Base-by-base conservation (phyloP, 2,797 vertebrate species). In the Thaleichthys pacificus region DNA sequence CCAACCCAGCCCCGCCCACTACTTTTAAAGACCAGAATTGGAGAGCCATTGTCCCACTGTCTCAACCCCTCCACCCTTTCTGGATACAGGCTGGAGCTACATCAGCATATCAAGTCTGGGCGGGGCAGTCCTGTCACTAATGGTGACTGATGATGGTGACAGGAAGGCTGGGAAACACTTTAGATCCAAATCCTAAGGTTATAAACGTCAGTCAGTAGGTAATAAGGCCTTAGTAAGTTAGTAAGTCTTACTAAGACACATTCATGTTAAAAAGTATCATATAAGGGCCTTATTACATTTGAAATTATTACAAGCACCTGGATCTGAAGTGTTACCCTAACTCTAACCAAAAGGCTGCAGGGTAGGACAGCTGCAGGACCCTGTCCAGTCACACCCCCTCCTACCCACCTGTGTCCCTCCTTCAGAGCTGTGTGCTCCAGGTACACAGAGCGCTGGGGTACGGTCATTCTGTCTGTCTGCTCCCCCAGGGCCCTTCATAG, bases 401-500 rank as follows among this genome's bases (percentile, higher is more conserved):
- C 12, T 14, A 11, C 42, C 42, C 42, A 47, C 42, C 42, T 14
- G 11, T 47, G 11, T 14, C 42, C 11, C 42, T 47, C 32, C 32
- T 35, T 6, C 32, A 35, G 32, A 35, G 7, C 32, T 35, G 32
- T 35, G 32, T 35, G 32, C 32, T 35, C 6, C 32, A 35, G 32
- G 7, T 35, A 35, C 32, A 6, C 32, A 35, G 32, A 35, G 32
- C 1, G 5, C 32, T 35, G 8, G 32, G 32, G 5, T 8, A 6
- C 0, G 32, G 8, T 35, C 32, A 35, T 35, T 8, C 54, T 56
- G 54, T 56, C 54, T 56, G 54, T 56, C 67, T 76, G 73, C 42
- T n/a, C 56, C 66, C 75, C 72, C 65, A 19, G 79, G 85, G 61
- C 72, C 22, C 38, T 6, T 84, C 72, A 57, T 90, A 26, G 66